Conservation (phyloP, 2,797 vertebrate species). For the Holocentrus rufus region DNA sequence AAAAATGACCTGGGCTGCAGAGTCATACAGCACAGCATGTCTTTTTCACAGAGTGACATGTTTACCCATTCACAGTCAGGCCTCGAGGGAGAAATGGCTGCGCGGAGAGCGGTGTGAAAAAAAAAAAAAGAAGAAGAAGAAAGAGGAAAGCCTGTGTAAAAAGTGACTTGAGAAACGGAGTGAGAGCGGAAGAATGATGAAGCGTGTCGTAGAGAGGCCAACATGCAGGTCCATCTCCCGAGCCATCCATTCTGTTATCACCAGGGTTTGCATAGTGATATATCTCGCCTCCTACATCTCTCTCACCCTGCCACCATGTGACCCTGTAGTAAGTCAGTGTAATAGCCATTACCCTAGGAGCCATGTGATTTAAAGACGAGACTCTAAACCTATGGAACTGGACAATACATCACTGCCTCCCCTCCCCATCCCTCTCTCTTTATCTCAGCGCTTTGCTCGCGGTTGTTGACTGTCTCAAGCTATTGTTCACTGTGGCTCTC, state of each 20-base stretch:
- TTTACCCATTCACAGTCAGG: background rate
- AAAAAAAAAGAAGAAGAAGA: background rate
- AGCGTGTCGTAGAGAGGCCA: conserved; percentile 16
- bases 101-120: background rate
- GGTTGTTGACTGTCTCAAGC: conserved; percentile 33
- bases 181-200: conserved; percentile 4
- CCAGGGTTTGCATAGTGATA: conserved; percentile 24
- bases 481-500: background rate
- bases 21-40: conserved; percentile 8
- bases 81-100: background rate
- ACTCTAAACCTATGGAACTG: conserved; percentile 54
- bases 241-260: background rate
- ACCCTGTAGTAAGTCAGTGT: conserved; percentile 55
- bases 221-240: conserved; percentile 15
- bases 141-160: background rate
- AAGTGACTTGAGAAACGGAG: background rate
- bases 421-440: conserved; percentile 28
- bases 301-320: conserved; percentile 31
- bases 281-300: conserved; percentile 27
- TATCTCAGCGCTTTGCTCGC: conserved; percentile 41
- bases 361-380: conserved; percentile 67
- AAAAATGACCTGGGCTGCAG: conserved; percentile 1
- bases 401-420: conserved; percentile 50
- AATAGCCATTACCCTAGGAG: conserved; percentile 54
- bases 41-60: background rate